phyloP scores from a whole-genome alignment of 2,888 invertebrate species.

The Dromius quadrimaculatus region DNA sequence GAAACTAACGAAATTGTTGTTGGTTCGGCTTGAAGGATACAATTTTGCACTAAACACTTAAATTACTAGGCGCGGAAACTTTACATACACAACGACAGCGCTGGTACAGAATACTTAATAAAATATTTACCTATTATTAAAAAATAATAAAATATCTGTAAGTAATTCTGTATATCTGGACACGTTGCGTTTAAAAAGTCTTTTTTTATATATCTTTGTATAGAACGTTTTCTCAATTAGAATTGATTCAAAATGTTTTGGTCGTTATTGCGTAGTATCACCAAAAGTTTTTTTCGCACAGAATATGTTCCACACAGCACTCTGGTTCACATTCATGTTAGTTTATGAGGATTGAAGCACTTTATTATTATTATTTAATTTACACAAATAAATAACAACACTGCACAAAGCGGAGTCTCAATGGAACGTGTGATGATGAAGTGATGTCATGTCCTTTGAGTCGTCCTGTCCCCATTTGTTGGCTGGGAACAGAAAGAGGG shows the following conservation, averaged over 20 bases:
- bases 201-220: conserved; percentile 38
- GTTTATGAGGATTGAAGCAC: conserved; percentile 43
- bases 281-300: conserved; percentile 57
- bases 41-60: conserved; percentile 47
- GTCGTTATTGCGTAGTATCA: conserved; percentile 65
- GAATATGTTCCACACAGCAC: conserved; percentile 4
- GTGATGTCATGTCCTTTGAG: conserved; percentile 37
- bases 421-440: conserved; percentile 48
- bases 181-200: conserved; percentile 48
- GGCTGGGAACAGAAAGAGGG: conserved; percentile 35
- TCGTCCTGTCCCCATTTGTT: conserved; percentile 53
- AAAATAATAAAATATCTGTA: conserved; percentile 51
- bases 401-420: conserved; percentile 50
- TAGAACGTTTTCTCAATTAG: conserved; percentile 14
- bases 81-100: conserved; percentile 48
- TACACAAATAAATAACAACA: conserved; percentile 52
- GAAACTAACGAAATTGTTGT: conserved; percentile 8
- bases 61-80: conserved; percentile 43
- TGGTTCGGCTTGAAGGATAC: conserved; percentile 43
- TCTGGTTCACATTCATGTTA: conserved; percentile 16
- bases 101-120: conserved; percentile 41
- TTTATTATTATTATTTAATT: conserved; percentile 41
- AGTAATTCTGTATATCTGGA: conserved; percentile 47
- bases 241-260: conserved; percentile 55
- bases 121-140: conserved; percentile 37